phyloP scores from a whole-genome alignment of 92 coral and sea anemone species.

The Parazoanthus atlanticus region DNA sequence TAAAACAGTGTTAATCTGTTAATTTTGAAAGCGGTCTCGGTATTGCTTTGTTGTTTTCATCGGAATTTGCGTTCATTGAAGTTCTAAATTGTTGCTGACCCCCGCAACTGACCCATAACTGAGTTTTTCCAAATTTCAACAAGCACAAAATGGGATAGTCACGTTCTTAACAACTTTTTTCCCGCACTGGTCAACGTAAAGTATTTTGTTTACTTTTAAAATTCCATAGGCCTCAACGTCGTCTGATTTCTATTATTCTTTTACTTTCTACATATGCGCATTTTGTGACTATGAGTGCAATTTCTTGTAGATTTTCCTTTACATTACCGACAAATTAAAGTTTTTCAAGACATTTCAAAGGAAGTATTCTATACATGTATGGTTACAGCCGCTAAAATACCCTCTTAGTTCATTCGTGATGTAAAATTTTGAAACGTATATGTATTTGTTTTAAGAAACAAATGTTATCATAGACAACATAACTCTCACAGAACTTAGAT shows the following conservation, averaged over 20 bases:
- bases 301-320: no score
- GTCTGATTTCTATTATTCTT: neutral
- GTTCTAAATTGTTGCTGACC: neutral
- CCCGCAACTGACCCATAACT: slow-evolving; percentile 14
- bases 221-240: neutral
- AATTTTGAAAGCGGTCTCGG: neutral
- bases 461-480: neutral
- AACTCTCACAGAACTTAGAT: neutral
- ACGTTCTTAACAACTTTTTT: neutral
- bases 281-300: neutral
- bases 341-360: neutral
- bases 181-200: neutral
- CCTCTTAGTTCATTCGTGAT: neutral
- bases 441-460: neutral
- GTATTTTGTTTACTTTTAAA: neutral
- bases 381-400: neutral
- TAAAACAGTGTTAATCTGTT: neutral
- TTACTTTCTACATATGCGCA: neutral
- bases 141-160: slow-evolving; percentile 5
- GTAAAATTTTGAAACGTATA: neutral
- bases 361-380: neutral
- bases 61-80: neutral
- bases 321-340: neutral
- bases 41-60: slow-evolving; percentile 18
- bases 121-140: slow-evolving; percentile 1